A percentile compares a stretch with the other conserved stretches of the same genome.
phyloP scores from a whole-genome alignment of 2,888 invertebrate genomes.

The Polydrusus tereticollis region DNA sequence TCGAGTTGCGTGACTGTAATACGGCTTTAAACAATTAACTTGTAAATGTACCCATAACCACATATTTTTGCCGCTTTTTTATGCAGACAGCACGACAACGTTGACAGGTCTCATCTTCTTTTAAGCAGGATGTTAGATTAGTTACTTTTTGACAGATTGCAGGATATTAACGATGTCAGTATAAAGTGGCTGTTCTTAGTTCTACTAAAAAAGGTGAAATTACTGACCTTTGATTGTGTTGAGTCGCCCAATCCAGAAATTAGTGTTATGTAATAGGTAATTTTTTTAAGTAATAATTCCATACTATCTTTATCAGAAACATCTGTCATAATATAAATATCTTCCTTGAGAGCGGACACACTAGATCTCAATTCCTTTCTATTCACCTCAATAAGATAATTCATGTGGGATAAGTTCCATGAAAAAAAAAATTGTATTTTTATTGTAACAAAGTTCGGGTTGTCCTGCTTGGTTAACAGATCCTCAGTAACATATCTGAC shows the following conservation, averaged over 20 bases:
- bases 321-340: conserved; percentile 66
- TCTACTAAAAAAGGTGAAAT: too few species aligned
- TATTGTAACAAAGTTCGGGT: conserved; percentile 68
- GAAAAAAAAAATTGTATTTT: conserved; percentile 75
- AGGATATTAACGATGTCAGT: too few species aligned
- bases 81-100: too few species aligned
- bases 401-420: conserved; percentile 71
- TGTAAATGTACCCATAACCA: too few species aligned
- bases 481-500: conserved; percentile 70
- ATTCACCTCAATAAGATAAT: conserved; percentile 70
- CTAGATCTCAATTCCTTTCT: conserved; percentile 69
- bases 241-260: conserved; percentile 81
- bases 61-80: too few species aligned
- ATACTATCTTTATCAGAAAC: conserved; percentile 63
- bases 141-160: too few species aligned
- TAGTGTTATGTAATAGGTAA: conserved; percentile 77
- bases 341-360: conserved; percentile 70
- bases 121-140: too few species aligned
- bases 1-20: too few species aligned
- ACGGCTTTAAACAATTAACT: too few species aligned
- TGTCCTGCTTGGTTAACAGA: conserved; percentile 56
- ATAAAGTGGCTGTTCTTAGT: too few species aligned
- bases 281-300: conserved; percentile 76
- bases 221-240: conserved; percentile 64
- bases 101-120: too few species aligned